These are phyloP conservation scores for Mormyrus iriodes DNA, from an alignment of 2,113 vertebrate species.

Conservation along the genomic window DNA sequence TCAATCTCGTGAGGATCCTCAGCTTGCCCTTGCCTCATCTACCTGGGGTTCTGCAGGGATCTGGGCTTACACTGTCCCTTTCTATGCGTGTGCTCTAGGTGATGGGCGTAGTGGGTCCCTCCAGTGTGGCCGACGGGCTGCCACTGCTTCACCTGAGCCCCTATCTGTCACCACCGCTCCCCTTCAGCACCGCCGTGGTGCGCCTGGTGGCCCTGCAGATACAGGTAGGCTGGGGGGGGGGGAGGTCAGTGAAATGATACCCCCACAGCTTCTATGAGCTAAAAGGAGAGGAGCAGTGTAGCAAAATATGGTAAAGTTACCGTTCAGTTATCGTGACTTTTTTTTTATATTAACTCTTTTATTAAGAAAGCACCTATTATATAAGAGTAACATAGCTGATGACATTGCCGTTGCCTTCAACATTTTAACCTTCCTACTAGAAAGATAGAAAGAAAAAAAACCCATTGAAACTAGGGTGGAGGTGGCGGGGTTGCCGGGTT, in stretches of 20 bases:
- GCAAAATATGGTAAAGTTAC: neutral
- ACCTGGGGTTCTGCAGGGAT: neutral
- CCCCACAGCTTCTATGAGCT: neutral
- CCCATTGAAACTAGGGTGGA: too few relatives aligned
- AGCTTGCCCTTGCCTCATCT: neutral
- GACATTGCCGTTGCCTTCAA: too few relatives aligned
- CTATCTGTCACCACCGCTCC: conserved; percentile 96
- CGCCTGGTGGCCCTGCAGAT: conserved; percentile 97
- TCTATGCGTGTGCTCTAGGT: conserved; percentile 68
- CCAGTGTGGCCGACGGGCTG: conserved; percentile 95
- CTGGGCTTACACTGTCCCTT: neutral
- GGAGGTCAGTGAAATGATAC: neutral
- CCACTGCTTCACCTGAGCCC: conserved; percentile 98
- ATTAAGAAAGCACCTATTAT: too few relatives aligned
- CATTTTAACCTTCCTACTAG: too few relatives aligned
- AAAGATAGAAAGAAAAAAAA: too few relatives aligned
- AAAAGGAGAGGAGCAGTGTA: neutral
- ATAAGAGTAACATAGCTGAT: too few relatives aligned
- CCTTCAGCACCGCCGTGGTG: conserved; percentile 98
- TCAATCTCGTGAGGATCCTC: conserved; percentile 82
- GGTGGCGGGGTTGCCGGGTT: too few relatives aligned
- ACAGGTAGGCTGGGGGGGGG: conserved; percentile 75
- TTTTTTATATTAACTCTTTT: too few relatives aligned
- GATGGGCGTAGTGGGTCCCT: conserved; percentile 98
- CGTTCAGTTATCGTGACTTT: neutral